Evolutionary conservation across 1,140 invertebrate species (phyloP).

Genomic region (Drosophila mauritiana): DNA sequence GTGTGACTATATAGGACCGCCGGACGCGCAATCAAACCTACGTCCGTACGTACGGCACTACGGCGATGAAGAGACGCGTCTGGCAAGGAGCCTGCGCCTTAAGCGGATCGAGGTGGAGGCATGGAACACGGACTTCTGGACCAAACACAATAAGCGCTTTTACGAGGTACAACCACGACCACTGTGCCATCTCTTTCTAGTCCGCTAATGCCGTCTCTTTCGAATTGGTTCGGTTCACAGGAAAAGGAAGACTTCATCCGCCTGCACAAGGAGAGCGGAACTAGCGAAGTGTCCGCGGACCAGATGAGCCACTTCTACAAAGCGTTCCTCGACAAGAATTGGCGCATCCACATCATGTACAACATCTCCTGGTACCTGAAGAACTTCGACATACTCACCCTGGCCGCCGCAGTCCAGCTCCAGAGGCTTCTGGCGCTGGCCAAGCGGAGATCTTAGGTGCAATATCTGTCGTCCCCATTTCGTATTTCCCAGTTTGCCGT

Average conservation of each 20-base stretch:
- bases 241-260: conserved; percentile 88
- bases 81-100: conserved; percentile 88
- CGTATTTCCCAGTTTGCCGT: background rate
- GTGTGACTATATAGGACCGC: conserved; percentile 89
- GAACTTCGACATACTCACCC: conserved; percentile 87
- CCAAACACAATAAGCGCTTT: conserved; percentile 90
- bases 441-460: background rate
- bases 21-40: conserved; percentile 91
- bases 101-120: conserved; percentile 88
- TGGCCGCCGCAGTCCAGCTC: conserved; percentile 87
- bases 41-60: conserved; percentile 89
- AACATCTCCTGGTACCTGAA: conserved; percentile 91
- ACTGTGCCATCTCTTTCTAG: conserved; percentile 10
- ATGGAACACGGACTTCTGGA: conserved; percentile 94
- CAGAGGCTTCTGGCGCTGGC: conserved; percentile 68
- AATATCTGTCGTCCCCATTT: conserved; percentile 3
- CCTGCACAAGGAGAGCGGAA: conserved; percentile 84
- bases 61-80: conserved; percentile 87
- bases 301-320: conserved; percentile 95
- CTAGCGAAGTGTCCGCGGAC: conserved; percentile 88
- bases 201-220: conserved; percentile 8
- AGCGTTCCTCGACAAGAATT: conserved; percentile 91
- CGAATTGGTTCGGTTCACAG: conserved; percentile 84
- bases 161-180: conserved; percentile 84
- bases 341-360: conserved; percentile 89